These are phyloP conservation scores for Drosophila prostipennis DNA, from an alignment of 2,888 invertebrate species.

Conservation along the genomic window DNA sequence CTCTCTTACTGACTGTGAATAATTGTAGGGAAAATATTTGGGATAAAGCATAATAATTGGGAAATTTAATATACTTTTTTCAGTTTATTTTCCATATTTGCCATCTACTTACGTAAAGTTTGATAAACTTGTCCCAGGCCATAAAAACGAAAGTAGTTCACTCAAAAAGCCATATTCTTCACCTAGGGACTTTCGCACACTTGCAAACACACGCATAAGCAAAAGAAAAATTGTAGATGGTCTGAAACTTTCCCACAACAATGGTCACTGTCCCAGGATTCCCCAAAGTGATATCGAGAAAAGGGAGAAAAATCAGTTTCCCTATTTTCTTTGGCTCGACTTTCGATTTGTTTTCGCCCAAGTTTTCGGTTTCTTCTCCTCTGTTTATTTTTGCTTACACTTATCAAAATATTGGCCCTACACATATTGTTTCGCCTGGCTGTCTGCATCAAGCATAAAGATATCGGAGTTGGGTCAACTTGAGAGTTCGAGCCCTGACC, in stretches of 20 bases:
- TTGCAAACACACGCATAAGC: constrained; percentile 4
- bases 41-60: neutral
- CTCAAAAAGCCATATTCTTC: constrained; percentile 63
- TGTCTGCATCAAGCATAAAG: constrained; percentile 66
- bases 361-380: constrained; percentile 51
- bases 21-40: no score
- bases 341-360: constrained; percentile 46
- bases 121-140: constrained; percentile 27
- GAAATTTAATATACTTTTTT: neutral
- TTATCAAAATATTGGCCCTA: constrained; percentile 77
- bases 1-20: no score
- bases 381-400: constrained; percentile 80
- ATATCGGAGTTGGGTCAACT: constrained; percentile 53
- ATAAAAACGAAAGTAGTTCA: constrained; percentile 71
- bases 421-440: constrained; percentile 69
- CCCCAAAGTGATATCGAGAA: constrained; percentile 14
- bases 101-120: constrained; percentile 1
- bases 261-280: constrained; percentile 54
- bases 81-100: neutral
- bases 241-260: constrained; percentile 49
- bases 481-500: constrained; percentile 26
- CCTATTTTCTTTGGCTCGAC: constrained; percentile 36
- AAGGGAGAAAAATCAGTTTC: constrained; percentile 19
- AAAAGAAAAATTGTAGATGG: constrained; percentile 30
- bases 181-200: constrained; percentile 28